Base-by-base conservation (phyloP, 2,888 invertebrate genomes). In the Anticlea derivata region DNA sequence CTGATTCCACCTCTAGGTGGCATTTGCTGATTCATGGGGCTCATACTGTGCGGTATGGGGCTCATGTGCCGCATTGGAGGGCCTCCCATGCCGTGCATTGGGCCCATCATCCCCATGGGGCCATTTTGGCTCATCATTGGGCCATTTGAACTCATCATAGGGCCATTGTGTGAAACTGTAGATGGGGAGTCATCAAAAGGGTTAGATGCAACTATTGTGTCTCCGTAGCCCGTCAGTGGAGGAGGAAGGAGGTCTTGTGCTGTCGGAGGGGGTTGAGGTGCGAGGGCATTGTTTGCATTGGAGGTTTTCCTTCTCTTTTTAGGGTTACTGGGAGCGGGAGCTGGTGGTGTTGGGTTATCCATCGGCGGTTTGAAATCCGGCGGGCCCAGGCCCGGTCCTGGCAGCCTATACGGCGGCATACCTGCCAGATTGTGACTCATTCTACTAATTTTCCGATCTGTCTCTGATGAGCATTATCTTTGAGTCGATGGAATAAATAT, bases 141-240 rank as follows among this genome's bases (percentile, higher is more conserved):
- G 1, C 93, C 93, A 74, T 92, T 93, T 31, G 93, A 92, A 73
- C 89, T 92, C 81, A 92, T 91, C 91, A 93, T 92, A 61, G 93
- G 93, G 5, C 92, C 92, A 78, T 91, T 91, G 77, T 93, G 84
- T 60, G 91, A 84, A 38, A 92, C 89, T 39, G 92, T 93, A 37
- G 92, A 93, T 38, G 96, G 96, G 44, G 96, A 96, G 79, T 98
- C 98, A 86, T 98, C 98, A 81, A 98, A 98, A 27, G 98, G 98
- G 86, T 98, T 98, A 58, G 97, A 97, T 50, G 98, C 98, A 55
- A 97, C 95, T 75, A 98, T 97, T 52, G 97, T 98, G 77, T 98
- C 98, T 26, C 97, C 97, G 84, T 96, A 97, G 63, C 97, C 97
- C 34, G 96, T 95, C 70, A 97, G 94, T 17, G 97, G 97, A 33